Evolutionary conservation across 2,888 invertebrate genomes (phyloP).

Genomic region (Xylota segnis): DNA sequence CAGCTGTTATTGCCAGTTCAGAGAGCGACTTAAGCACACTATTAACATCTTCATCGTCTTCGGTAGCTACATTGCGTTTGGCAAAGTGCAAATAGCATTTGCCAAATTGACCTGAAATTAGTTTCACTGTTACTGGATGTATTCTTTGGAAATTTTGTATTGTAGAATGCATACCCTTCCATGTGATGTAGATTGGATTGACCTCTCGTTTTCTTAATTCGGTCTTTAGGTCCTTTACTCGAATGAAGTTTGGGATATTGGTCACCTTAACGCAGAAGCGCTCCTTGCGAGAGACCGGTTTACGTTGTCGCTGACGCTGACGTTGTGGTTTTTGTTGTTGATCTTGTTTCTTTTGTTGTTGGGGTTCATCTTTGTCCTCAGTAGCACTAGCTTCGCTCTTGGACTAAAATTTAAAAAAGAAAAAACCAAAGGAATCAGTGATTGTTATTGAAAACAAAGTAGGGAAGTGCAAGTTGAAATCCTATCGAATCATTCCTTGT

Average conservation of each 20-base stretch:
- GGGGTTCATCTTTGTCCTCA: slow-evolving; percentile 56
- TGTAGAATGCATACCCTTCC: slow-evolving; percentile 86
- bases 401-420: slow-evolving; percentile 47
- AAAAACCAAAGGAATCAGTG: neutral
- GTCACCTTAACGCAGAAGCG: slow-evolving; percentile 86
- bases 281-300: slow-evolving; percentile 78
- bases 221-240: slow-evolving; percentile 90
- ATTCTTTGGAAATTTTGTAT: slow-evolving; percentile 52
- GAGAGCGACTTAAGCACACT: slow-evolving; percentile 83
- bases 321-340: slow-evolving; percentile 21
- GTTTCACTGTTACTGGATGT: neutral
- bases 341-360: slow-evolving; percentile 35
- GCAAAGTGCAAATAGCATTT: slow-evolving; percentile 91
- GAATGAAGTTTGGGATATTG: slow-evolving; percentile 89
- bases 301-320: slow-evolving; percentile 79
- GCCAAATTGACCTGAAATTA: slow-evolving; percentile 86
- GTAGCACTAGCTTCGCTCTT: slow-evolving; percentile 67
- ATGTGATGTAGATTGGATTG: slow-evolving; percentile 90
- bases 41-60: slow-evolving; percentile 83
- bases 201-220: slow-evolving; percentile 90
- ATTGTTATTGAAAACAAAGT: too few species aligned
- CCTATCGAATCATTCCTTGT: too few species aligned
- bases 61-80: slow-evolving; percentile 86
- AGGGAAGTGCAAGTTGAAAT: too few species aligned
- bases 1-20: slow-evolving; percentile 79